Percentiles rank a stretch among this genome's conserved stretches.
Conservation (phyloP, 1,140 invertebrate genomes). For the Mycetomoellerius zeteki region DNA sequence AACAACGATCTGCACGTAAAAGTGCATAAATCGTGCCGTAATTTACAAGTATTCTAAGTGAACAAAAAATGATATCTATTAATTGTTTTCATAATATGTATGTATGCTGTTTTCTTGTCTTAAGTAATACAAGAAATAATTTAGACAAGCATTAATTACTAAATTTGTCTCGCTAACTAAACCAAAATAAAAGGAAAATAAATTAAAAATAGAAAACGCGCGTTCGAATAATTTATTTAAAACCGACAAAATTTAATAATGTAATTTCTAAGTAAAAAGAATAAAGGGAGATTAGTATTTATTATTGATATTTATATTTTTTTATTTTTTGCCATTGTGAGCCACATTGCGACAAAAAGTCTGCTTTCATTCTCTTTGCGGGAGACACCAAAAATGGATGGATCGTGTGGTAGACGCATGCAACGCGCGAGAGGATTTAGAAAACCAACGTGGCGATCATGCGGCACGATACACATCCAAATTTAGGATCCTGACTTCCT, state of each 20-base stretch:
- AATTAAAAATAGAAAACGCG: not conserved
- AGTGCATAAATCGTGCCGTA: constrained; percentile 1
- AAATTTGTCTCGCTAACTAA: not conserved
- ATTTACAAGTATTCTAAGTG: constrained; percentile 27
- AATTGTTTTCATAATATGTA: not conserved
- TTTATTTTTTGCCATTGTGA: not conserved
- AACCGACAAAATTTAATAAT: not conserved
- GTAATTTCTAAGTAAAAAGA: not conserved
- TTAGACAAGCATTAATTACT: not conserved
- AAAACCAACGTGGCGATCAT: constrained; percentile 65
- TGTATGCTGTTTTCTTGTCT: not conserved
- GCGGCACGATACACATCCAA: constrained; percentile 67
- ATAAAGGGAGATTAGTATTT: not conserved
- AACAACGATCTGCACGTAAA: constrained; percentile 37
- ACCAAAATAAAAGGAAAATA: not conserved
- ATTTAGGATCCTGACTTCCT: constrained; percentile 67
- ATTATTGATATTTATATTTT: too few relatives aligned
- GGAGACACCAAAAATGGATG: constrained; percentile 40
- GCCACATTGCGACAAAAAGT: not conserved
- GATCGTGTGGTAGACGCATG: too few relatives aligned
- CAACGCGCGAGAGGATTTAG: constrained; percentile 53
- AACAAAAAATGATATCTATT: not conserved
- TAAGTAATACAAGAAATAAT: not conserved
- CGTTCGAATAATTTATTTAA: not conserved
- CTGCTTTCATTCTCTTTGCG: not conserved